These are phyloP conservation scores for Siniperca knerii DNA, from an alignment of 2,113 vertebrate genomes.

Conservation along the genomic window DNA sequence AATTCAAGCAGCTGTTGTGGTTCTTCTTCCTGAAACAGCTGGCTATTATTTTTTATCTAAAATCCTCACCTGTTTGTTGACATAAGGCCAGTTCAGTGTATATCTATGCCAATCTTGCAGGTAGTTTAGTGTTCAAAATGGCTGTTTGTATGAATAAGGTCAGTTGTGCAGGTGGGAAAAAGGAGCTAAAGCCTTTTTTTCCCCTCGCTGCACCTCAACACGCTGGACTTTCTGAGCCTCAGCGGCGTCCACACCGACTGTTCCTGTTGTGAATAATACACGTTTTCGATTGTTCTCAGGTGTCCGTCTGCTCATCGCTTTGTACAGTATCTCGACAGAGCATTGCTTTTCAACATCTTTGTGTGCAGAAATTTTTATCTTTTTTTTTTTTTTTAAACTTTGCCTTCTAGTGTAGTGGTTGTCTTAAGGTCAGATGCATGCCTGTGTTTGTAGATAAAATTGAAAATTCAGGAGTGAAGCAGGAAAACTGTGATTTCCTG, in stretches of 20 bases:
- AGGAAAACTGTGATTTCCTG: conserved; percentile 46
- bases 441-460: conserved; percentile 50
- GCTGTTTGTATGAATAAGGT: conserved; percentile 40
- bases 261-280: conserved; percentile 38
- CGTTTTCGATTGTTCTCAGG: conserved; percentile 66
- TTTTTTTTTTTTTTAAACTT: conserved; percentile 30
- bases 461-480: conserved; percentile 14
- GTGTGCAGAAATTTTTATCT: conserved; percentile 27
- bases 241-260: conserved; percentile 2
- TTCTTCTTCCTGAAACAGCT: conserved; percentile 23
- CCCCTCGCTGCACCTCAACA: conserved; percentile 7
- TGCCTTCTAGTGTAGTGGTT: conserved; percentile 48
- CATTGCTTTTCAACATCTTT: conserved; percentile 40
- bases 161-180: conserved; percentile 33
- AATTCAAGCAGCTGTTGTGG: conserved; percentile 1
- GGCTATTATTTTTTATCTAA: conserved; percentile 17
- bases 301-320: conserved; percentile 44
- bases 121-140: conserved; percentile 42
- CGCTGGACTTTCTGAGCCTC: conserved; percentile 34
- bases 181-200: conserved; percentile 9
- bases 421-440: conserved; percentile 54
- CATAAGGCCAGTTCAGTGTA: conserved; percentile 42
- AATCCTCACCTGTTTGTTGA: conserved; percentile 41
- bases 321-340: conserved; percentile 47
- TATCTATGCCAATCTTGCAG: conserved; percentile 19